These are phyloP conservation scores for Drosophila colorata DNA, from an alignment of 2,888 invertebrate species.

Conservation along the genomic window DNA sequence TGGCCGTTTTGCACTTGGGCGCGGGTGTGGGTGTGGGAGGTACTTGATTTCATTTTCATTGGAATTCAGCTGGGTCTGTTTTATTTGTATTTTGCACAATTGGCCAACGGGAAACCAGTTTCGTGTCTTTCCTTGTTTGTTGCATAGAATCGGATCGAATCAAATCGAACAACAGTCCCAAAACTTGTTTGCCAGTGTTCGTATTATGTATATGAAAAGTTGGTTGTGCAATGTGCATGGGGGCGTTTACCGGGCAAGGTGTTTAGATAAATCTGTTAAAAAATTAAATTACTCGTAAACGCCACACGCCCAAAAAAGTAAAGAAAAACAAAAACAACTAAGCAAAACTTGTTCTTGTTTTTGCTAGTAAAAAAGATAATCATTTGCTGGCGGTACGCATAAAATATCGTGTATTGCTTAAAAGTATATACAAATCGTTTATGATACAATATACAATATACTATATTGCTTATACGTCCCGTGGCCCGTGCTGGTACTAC, in stretches of 20 bases:
- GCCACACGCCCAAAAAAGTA: conserved; percentile 35
- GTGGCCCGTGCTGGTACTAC: conserved; percentile 49
- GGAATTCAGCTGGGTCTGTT: conserved; percentile 55
- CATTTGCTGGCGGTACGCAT: conserved; percentile 30
- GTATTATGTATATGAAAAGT: conserved; percentile 54
- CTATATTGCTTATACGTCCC: conserved; percentile 72
- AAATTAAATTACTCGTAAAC: conserved; percentile 56
- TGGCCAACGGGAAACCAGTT: conserved; percentile 66
- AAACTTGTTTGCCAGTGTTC: conserved; percentile 61
- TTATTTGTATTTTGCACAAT: conserved; percentile 62
- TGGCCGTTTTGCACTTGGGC: conserved; percentile 8
- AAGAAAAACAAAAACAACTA: conserved; percentile 1
- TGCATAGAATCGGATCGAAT: conserved; percentile 61
- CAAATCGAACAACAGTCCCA: conserved; percentile 30
- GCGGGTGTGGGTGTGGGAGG: conserved; percentile 23
- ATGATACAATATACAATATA: conserved; percentile 44
- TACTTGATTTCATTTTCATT: conserved; percentile 64
- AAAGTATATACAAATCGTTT: conserved; percentile 40
- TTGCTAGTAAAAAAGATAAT: conserved; percentile 7
- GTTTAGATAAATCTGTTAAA: conserved; percentile 66
- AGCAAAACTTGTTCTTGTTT: conserved; percentile 9
- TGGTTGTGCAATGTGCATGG: conserved; percentile 67
- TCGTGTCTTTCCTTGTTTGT: conserved; percentile 74
- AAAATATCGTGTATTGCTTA: conserved; percentile 53
- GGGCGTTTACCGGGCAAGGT: conserved; percentile 68